Evolutionary conservation across 53 echinoderm and acorn worm genomes (phyloP), one percentile per base, ranked within the genome.

Genomic region (Mesocentrotus franciscanus): DNA sequence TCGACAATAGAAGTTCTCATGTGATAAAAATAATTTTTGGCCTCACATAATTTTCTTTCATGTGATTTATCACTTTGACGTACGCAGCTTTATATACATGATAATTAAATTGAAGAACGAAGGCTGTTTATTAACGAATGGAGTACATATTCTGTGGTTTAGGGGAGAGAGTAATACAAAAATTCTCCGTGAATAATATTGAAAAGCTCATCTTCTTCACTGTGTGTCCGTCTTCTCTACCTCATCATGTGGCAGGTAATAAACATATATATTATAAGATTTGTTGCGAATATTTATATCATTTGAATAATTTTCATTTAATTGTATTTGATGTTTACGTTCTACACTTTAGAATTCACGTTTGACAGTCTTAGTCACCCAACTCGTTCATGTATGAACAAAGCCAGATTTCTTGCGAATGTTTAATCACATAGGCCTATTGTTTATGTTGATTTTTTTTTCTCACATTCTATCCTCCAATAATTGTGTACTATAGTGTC

Each of bases 211-310:
- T 24, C 71, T n/a, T 78, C 2, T 33, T 78, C 13, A 33, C 33
- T 33, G 2, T 13, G 32, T 0, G 16, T 42, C 11, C 18, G 36
- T 81, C 81, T n/a, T 72, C n/a, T 72, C 26, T 72, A 33, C 4
- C 32, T 76, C 81, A 39, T 39, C 81, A 81, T 81, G 81, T 36
- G 81, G 18, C 81, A 36, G 81, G 81, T 81, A 42, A 81, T 81
- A 81, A 0, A 27, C 13, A 9, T 76, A 9, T n/a, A 76, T 33
- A 33, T 32, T 32, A 76, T 9, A 61, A 9, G 1, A 15, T 61
- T 7, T 71, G 9, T 71, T 10, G 76, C 15, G 12, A 76, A 30
- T 32, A 10, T 29, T 76, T 76, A 32, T 30, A 71, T 27, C 0
- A 30, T 22, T 24, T 68, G 68, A 18, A 68, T 68, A 13, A 74